Evolutionary conservation across 2,797 vertebrate genomes (phyloP).

Genomic region (Sciurus carolinensis): DNA sequence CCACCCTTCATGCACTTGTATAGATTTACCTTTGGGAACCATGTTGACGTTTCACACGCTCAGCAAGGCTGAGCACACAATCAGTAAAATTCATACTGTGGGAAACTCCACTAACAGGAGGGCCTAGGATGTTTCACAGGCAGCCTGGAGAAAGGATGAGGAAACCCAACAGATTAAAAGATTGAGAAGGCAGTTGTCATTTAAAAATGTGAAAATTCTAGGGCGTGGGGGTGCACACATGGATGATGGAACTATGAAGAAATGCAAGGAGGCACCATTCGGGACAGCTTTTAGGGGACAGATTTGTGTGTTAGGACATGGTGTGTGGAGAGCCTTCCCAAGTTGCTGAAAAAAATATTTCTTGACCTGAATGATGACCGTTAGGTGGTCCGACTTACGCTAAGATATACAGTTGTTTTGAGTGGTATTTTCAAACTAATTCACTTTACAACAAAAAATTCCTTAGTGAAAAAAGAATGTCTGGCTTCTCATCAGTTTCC

Average conservation of each 20-base stretch:
- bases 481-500: not conserved
- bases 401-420: not conserved
- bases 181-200: not conserved
- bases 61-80: fast-evolving
- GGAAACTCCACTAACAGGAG: not conserved
- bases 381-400: not conserved
- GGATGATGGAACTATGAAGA: not conserved
- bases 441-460: not conserved
- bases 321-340: not conserved
- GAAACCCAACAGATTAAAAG: not conserved
- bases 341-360: not conserved
- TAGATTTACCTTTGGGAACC: not conserved
- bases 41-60: not conserved
- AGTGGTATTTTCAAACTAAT: not conserved
- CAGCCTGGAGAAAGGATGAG: not conserved
- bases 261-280: not conserved
- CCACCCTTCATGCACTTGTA: not conserved
- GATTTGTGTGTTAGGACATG: not conserved
- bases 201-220: not conserved
- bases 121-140: not conserved
- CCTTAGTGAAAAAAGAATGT: not conserved
- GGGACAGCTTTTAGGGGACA: not conserved
- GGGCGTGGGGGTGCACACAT: not conserved
- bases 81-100: not conserved
- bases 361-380: not conserved